phyloP scores from a whole-genome alignment of 2,888 invertebrate species.

The Sinopyrophorus schimmeli region DNA sequence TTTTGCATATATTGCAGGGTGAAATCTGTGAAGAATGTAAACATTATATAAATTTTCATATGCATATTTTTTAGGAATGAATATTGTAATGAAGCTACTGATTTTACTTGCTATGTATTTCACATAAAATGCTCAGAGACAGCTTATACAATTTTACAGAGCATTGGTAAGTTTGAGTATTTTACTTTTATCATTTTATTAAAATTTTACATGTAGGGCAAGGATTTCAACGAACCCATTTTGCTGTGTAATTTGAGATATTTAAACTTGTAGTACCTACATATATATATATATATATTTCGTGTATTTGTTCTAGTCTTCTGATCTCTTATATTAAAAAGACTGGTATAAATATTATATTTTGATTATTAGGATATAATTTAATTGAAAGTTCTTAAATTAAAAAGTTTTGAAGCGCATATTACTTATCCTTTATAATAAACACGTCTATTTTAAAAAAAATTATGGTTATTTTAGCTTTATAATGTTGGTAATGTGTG shows the following conservation, averaged over 20 bases:
- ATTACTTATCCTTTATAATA: no score
- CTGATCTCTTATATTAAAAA: no score
- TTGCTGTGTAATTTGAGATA: constrained; percentile 54
- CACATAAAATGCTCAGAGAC: constrained; percentile 52
- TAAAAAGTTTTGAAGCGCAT: no score
- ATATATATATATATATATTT: no score
- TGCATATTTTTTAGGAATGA: constrained; percentile 52
- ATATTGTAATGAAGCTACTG: constrained; percentile 55
- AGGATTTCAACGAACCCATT: constrained; percentile 60
- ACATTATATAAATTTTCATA: background rate
- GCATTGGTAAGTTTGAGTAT: constrained; percentile 51
- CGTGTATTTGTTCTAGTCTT: no score
- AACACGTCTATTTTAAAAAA: no score
- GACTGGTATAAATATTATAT: no score
- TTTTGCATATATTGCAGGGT: constrained; percentile 68
- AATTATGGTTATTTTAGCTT: no score
- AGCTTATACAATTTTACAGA: constrained; percentile 56
- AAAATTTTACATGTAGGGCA: constrained; percentile 52
- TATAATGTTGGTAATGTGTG: no score
- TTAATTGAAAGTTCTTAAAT: no score
- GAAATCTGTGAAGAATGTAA: constrained; percentile 33
- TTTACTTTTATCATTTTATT: constrained; percentile 12
- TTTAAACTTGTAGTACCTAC: no score
- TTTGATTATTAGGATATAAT: no score
- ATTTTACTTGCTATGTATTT: constrained; percentile 58